Percentiles rank a stretch among this genome's conserved stretches.
Evolutionary conservation across 2,113 vertebrate genomes (phyloP).

Genomic region (Chelonoidis abingdonii): DNA sequence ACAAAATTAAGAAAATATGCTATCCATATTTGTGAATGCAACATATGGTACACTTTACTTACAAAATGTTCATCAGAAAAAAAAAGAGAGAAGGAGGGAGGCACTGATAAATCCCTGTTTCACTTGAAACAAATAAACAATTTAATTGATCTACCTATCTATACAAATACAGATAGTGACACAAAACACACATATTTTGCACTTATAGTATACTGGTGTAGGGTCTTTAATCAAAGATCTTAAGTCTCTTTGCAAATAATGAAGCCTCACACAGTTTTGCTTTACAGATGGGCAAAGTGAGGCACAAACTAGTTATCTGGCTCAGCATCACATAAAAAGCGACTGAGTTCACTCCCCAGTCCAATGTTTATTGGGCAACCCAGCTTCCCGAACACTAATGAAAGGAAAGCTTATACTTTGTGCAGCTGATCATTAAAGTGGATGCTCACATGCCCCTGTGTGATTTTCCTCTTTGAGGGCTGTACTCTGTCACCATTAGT

Average conservation of each 20-base stretch:
- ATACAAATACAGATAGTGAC: rapidly evolving
- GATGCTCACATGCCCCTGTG: not conserved
- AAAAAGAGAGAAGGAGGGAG: not conserved
- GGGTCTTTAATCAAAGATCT: not conserved
- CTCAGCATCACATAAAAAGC: not conserved
- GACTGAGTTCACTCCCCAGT: not conserved
- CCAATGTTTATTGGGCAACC: not conserved
- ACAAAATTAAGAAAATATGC: not conserved
- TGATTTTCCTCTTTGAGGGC: not conserved
- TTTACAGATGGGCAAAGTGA: not conserved
- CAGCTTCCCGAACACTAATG: not conserved
- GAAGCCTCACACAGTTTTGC: not conserved
- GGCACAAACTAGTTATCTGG: not conserved
- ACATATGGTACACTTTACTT: not conserved
- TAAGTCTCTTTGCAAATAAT: not conserved
- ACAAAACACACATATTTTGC: rapidly evolving
- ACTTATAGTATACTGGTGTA: not conserved
- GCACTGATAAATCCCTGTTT: not conserved
- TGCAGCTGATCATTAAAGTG: not conserved
- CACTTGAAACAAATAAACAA: not conserved
- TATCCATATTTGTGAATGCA: not conserved
- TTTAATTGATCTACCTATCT: not conserved
- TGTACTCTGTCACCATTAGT: not conserved
- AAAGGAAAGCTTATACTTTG: not conserved
- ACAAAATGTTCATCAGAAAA: not conserved